Evolutionary conservation across 2,113 vertebrate genomes (phyloP), one percentile per base, ranked within the genome.

Genomic region (Pterocles gutturalis): DNA sequence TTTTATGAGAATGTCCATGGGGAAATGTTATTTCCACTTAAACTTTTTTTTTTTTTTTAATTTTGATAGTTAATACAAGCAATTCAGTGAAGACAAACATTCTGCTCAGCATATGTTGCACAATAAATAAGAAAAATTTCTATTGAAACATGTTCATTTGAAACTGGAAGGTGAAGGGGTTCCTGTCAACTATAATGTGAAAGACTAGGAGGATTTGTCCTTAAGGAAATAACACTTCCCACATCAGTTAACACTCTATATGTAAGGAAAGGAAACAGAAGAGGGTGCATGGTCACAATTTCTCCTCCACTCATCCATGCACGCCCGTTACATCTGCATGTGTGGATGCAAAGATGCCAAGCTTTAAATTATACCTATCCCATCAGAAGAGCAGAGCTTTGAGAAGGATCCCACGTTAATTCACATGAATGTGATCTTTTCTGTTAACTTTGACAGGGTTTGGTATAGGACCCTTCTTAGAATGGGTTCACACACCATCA

Each of bases 191-290:
- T 45, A 53, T 49, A 73, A 80, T 41, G 33, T 34, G 70, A 77
- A 86, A 93, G 71, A 89, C 67, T 33, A 81, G 43, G 33, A 86
- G 48, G 51, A 89, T 90, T 90, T 67, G 77, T 86, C 79, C 91
- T 89, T 89, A 70, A 84, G 86, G 89, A 94, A 94, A 49, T 81
- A 90, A 82, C 79, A 60, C 90, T 87, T 88, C 92, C 92, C 48
- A 78, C 71, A 62, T 33, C 60, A 88, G 36, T 58, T 90, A 92
- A 77, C 75, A 70, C 60, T 75, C 28, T 26, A 2, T n/a, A 43
- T 41, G 70, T 81, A 86, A 80, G 83, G 58, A 91, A 70, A 91
- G 36, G 66, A 93, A 93, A 85, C 58, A 88, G 88, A 88, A 77
- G 75, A 90, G 71, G 12, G 16, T 90, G 54, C 93, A 83, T 7